A percentile compares a stretch with the other conserved stretches of the same genome.
phyloP scores from a whole-genome alignment of 2,888 invertebrate species.

The Operophtera brumata region DNA sequence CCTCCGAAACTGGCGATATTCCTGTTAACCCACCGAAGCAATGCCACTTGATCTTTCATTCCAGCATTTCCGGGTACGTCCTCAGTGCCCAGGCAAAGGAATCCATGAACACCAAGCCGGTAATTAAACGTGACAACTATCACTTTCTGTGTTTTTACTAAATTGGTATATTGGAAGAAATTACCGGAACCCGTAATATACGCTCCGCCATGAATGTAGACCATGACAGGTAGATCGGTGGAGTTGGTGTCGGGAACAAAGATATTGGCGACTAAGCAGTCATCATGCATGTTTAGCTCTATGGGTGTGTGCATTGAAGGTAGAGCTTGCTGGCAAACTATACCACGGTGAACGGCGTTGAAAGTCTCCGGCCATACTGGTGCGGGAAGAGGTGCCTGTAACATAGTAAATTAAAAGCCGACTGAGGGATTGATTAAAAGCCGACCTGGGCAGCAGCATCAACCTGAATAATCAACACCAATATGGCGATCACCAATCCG shows the following conservation, averaged over 20 bases:
- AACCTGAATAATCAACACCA: no score
- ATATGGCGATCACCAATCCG: no score
- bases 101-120: constrained; percentile 31
- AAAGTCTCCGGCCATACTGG: constrained; percentile 17
- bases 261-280: constrained; percentile 25
- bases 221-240: constrained; percentile 30
- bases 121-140: constrained; percentile 34
- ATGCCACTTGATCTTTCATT: constrained; percentile 31
- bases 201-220: constrained; percentile 32
- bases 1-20: constrained; percentile 34
- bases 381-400: constrained; percentile 22
- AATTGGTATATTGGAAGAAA: neutral
- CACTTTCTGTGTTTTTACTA: constrained; percentile 21
- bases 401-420: neutral
- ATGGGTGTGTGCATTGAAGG: neutral
- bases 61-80: constrained; percentile 35
- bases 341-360: constrained; percentile 5
- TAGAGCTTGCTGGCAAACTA: constrained; percentile 11
- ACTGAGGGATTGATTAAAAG: no score
- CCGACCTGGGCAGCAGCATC: no score
- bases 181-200: constrained; percentile 19
- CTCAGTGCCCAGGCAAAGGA: constrained; percentile 35
- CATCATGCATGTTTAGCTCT: constrained; percentile 11
- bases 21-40: constrained; percentile 28
- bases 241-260: constrained; percentile 28